These are phyloP conservation scores for Karalla daura DNA, from an alignment of 2,797 vertebrate species.

Conservation along the genomic window DNA sequence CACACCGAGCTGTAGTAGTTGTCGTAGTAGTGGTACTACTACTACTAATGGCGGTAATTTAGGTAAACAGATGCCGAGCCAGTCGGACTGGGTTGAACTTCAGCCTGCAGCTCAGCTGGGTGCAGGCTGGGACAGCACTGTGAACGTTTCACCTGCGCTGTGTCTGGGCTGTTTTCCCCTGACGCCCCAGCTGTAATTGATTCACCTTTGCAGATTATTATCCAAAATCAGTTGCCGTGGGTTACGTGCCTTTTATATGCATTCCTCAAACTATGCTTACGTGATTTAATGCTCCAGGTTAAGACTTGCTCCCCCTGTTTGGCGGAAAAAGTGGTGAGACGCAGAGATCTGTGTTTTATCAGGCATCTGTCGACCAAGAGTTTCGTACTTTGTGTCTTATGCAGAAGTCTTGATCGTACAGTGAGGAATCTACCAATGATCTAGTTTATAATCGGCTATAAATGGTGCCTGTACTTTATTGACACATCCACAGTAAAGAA, in stretches of 20 bases:
- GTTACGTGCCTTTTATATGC: slow-evolving; percentile 10
- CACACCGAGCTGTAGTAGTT: slow-evolving; percentile 24
- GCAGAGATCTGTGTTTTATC: slow-evolving; percentile 8
- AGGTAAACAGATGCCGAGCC: slow-evolving; percentile 40
- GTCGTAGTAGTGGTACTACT: no score
- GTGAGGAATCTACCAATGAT: no score
- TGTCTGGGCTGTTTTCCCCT: slow-evolving; percentile 36
- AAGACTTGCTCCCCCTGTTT: neutral
- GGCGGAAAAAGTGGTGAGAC: neutral
- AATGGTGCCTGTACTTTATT: no score
- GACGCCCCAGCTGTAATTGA: slow-evolving; percentile 38
- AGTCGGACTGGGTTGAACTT: slow-evolving; percentile 47
- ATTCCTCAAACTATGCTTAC: neutral
- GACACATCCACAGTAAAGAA: no score
- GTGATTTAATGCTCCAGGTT: slow-evolving; percentile 3
- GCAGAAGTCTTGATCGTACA: slow-evolving; percentile 16
- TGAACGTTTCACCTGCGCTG: slow-evolving; percentile 43
- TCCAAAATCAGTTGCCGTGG: slow-evolving; percentile 15
- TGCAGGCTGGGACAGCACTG: slow-evolving; percentile 14
- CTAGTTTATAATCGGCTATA: no score
- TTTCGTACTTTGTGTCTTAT: slow-evolving; percentile 24
- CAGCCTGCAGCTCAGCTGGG: slow-evolving; percentile 44
- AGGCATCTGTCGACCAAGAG: slow-evolving; percentile 7
- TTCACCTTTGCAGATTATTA: slow-evolving; percentile 24
- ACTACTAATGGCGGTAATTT: no score